Conservation (phyloP, 2,113 vertebrate species). For the Myotis yumanensis region DNA sequence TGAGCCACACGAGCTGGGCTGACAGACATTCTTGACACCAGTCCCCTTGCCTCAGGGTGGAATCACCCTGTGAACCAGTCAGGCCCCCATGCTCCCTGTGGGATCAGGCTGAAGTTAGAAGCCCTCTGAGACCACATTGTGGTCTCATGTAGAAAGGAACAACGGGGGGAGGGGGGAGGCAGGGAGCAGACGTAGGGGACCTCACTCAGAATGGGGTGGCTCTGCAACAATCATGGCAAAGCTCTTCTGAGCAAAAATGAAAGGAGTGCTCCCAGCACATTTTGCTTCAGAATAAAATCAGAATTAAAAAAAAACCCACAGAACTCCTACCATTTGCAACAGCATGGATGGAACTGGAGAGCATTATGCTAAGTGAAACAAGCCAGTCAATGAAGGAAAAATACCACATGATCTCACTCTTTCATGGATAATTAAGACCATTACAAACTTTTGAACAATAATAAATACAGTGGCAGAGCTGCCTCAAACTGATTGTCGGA, state of each 20-base stretch:
- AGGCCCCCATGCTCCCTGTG: not conserved
- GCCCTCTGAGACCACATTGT: not conserved
- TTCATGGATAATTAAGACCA: too few species aligned
- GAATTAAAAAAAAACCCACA: not conserved
- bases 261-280: not conserved
- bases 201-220: not conserved
- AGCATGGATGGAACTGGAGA: too few species aligned
- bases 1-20: too few species aligned
- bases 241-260: not conserved
- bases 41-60: not conserved
- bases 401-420: too few species aligned
- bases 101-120: not conserved
- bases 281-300: slow-evolving; percentile 1
- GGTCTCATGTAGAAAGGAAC: not conserved
- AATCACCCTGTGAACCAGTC: not conserved
- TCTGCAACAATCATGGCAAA: not conserved
- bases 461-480: too few species aligned
- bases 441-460: too few species aligned
- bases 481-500: too few species aligned
- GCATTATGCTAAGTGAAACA: too few species aligned
- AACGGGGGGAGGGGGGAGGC: not conserved
- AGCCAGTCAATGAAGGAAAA: too few species aligned
- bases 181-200: not conserved
- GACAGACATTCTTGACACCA: not conserved
- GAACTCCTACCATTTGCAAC: too few species aligned